Conservation (phyloP, 2,888 invertebrate genomes). For the Ashinkailepas kermadecensis region DNA sequence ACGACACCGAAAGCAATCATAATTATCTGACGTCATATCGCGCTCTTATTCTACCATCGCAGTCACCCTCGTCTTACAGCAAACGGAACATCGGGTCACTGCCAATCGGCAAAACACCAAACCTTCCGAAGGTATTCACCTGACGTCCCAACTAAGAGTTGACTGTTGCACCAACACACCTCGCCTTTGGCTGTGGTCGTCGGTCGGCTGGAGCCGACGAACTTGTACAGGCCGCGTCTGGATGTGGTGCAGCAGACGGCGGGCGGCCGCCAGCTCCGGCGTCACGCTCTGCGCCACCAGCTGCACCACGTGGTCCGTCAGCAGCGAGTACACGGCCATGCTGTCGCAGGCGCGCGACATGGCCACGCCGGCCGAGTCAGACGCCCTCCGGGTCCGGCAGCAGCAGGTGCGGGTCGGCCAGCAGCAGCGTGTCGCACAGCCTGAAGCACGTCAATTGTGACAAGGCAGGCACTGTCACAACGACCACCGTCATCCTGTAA, state of each 20-base stretch:
- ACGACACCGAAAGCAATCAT: too few relatives aligned
- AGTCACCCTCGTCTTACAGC: too few relatives aligned
- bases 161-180: background rate
- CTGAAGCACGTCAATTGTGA: background rate
- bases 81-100: too few relatives aligned
- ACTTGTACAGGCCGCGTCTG: slow-evolving; percentile 21
- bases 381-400: background rate
- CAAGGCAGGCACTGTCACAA: too few relatives aligned
- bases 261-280: background rate
- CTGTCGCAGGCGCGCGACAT: slow-evolving; percentile 27
- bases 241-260: background rate
- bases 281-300: slow-evolving; percentile 25
- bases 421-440: background rate
- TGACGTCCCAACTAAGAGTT: too few relatives aligned
- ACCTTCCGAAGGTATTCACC: too few relatives aligned
- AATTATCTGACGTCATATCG: too few relatives aligned
- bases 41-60: too few relatives aligned
- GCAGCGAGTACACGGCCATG: slow-evolving; percentile 28
- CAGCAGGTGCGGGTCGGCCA: slow-evolving; percentile 8
- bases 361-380: background rate
- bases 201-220: slow-evolving; percentile 14
- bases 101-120: too few relatives aligned
- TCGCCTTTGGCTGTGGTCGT: background rate
- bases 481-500: too few relatives aligned
- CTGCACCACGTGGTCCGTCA: slow-evolving; percentile 31